Evolutionary conservation across 2,888 invertebrate genomes (phyloP).

Genomic region (Corythucha ciliata): DNA sequence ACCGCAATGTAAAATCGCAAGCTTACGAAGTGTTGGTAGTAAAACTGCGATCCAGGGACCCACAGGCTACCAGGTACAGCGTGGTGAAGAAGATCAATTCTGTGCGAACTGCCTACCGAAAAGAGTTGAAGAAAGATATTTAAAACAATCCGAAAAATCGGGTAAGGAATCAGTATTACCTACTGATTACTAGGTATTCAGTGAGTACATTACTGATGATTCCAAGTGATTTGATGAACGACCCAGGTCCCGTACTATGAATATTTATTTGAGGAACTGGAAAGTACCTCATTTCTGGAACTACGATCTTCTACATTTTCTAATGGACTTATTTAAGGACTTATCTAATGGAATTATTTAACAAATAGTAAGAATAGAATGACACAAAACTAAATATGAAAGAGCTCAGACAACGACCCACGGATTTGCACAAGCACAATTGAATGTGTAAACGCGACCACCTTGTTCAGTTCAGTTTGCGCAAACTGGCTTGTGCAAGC

Average conservation of each 20-base stretch:
- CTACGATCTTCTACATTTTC: no score
- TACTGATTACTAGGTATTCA: slow-evolving; percentile 3
- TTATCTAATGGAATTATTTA: no score
- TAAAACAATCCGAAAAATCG: slow-evolving; percentile 3
- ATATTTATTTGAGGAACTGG: no score
- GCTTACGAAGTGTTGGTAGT: slow-evolving; percentile 7
- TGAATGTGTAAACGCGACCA: no score
- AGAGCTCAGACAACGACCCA: no score
- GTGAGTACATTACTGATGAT: not conserved
- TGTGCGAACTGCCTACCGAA: slow-evolving; percentile 5
- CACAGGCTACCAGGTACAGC: slow-evolving; percentile 5
- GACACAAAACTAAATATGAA: no score
- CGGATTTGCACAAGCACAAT: no score
- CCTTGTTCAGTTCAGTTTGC: no score
- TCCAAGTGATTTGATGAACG: slow-evolving; percentile 2
- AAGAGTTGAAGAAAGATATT: slow-evolving; percentile 9
- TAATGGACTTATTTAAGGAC: no score
- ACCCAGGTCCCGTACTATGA: slow-evolving; percentile 7
- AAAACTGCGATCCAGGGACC: not conserved
- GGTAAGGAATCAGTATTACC: slow-evolving; percentile 6
- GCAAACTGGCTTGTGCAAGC: no score
- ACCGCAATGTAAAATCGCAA: not conserved
- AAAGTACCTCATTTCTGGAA: no score
- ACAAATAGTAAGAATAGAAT: no score
- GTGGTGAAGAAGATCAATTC: slow-evolving; percentile 14